Conservation (phyloP, 2,888 invertebrate species). For the Anthophora plumipes region DNA sequence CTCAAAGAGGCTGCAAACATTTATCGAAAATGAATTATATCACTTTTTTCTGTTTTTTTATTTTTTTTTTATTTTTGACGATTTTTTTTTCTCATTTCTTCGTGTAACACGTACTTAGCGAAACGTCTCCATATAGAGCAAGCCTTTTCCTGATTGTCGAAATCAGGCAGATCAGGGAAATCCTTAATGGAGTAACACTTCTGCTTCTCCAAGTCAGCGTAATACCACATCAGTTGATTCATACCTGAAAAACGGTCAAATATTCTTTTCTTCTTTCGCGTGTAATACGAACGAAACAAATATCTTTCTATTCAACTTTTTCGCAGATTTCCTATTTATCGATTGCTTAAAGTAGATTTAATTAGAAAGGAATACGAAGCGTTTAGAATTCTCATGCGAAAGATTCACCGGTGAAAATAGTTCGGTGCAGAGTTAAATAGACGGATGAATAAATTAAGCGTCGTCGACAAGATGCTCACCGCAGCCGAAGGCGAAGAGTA, state of each 20-base stretch:
- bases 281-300: too few species aligned
- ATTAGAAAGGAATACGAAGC: too few species aligned
- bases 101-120: conserved; percentile 89
- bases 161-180: conserved; percentile 89
- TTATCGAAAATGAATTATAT: background rate
- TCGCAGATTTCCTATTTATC: too few species aligned
- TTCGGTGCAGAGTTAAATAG: background rate
- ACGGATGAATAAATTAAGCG: conserved; percentile 45
- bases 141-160: conserved; percentile 93
- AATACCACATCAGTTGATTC: conserved; percentile 97
- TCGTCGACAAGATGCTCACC: conserved; percentile 87
- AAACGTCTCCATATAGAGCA: conserved; percentile 95
- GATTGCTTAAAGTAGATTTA: too few species aligned
- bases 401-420: background rate
- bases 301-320: too few species aligned
- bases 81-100: conserved; percentile 9
- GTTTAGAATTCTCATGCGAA: background rate
- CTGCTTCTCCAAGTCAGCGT: conserved; percentile 94
- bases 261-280: too few species aligned
- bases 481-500: conserved; percentile 97
- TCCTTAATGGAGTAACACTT: conserved; percentile 92
- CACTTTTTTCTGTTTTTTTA: background rate
- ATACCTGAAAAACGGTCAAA: conserved; percentile 86
- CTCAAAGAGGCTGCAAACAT: conserved; percentile 93
- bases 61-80: background rate